Base-by-base conservation (phyloP, 2,888 invertebrate genomes). In the Aelia acuminata region DNA sequence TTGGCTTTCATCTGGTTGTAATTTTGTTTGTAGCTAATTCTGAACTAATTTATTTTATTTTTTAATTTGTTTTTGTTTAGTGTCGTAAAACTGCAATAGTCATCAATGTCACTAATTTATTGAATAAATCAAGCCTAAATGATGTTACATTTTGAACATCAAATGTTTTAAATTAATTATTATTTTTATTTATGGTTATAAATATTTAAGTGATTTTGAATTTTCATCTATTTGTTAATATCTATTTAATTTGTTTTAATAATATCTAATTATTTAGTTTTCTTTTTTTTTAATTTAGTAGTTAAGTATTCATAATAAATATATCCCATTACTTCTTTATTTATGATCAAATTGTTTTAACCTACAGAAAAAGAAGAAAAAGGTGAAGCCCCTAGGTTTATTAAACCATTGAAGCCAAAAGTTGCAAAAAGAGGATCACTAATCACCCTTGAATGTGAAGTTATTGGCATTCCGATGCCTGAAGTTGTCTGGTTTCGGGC, bases 401-500 rank as follows among this genome's bases (percentile, higher is more conserved):
- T 93, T 11, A 93, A 94, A 91, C 95, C 96, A 13, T 93, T 96
- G 87, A 94, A 95, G 92, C 95, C 96, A 47, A 92, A 94, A 90
- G 93, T 95, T 90, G 94, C 94, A 39, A 94, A 95, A 92, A 94
- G 95, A 91, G 94, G 94, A 88, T 93, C 94, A 84, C 93, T 94
- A 90, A 95, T 95, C 3, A 92, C 93, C 26, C 92, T 97, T 39
- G 94, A 95, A 91, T 96, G 96, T 91, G 93, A 94, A 87, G 95
- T 97, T 3, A 93, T 93, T 2, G 96, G 96, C 85, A 93, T 93
- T 87, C 96, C 97, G 22, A 93, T 94, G 48, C 96, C 96, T 10
- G 93, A 94, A 90, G 94, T 97, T 7, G 95, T 95, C 92, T 96
- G 96, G 96, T 95, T 94, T 91, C 94, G 94, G 85, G 94, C 94